Conservation (phyloP, 1,140 invertebrate genomes). For the Drosophila trapezifrons region DNA sequence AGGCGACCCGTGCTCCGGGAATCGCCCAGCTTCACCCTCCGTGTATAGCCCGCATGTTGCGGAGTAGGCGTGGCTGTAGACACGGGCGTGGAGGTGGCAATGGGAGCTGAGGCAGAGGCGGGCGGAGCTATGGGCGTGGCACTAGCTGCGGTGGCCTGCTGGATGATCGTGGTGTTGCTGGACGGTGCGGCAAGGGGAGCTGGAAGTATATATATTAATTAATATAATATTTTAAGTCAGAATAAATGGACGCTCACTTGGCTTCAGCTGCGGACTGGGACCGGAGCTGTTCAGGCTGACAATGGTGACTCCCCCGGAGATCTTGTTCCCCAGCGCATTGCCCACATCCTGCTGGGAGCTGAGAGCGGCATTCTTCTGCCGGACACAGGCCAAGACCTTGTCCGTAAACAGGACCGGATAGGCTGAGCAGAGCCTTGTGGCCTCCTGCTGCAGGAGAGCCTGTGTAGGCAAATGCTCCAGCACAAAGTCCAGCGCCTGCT, state of each 20-base stretch:
- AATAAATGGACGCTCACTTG: slow-evolving; percentile 20
- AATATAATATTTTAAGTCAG: background rate
- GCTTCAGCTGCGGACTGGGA: slow-evolving; percentile 45
- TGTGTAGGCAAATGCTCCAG: slow-evolving; percentile 89
- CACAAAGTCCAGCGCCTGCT: slow-evolving; percentile 92
- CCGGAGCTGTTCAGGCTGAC: slow-evolving; percentile 87
- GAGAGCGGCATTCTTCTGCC: slow-evolving; percentile 86
- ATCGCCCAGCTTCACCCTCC: slow-evolving; percentile 87
- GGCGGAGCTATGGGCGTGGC: slow-evolving; percentile 31
- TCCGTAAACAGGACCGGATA: slow-evolving; percentile 91
- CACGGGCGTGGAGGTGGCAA: slow-evolving; percentile 50
- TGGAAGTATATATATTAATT: background rate
- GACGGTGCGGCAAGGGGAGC: slow-evolving; percentile 36
- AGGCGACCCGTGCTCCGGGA: slow-evolving; percentile 88
- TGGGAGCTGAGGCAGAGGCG: slow-evolving; percentile 21
- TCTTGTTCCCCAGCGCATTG: slow-evolving; percentile 85
- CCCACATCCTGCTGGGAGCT: slow-evolving; percentile 85
- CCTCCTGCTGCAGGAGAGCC: slow-evolving; percentile 89
- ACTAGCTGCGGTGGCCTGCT: slow-evolving; percentile 17
- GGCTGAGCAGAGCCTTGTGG: slow-evolving; percentile 90
- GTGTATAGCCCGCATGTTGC: slow-evolving; percentile 86
- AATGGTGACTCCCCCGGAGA: slow-evolving; percentile 89
- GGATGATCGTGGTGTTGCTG: slow-evolving; percentile 35
- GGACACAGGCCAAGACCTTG: slow-evolving; percentile 89
- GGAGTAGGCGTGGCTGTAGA: slow-evolving; percentile 51